Base-by-base conservation (phyloP, 2,797 vertebrate species). In the Rhynchonycteris naso region DNA sequence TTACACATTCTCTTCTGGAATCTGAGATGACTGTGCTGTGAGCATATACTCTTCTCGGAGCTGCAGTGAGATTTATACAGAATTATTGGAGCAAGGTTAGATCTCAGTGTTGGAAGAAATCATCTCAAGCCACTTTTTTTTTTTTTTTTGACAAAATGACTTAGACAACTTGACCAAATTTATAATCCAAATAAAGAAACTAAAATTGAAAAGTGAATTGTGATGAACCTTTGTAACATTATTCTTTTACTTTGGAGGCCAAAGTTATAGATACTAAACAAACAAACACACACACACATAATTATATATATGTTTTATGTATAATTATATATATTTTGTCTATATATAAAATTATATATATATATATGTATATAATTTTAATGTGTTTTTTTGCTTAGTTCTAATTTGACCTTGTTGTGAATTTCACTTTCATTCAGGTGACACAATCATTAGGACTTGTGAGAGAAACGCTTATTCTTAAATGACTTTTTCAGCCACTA, bases 151-250 rank as follows among this genome's bases (percentile, higher is more conserved):
- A 47, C n/a, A 93, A 91, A 95, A 71, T 90, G 47, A 89, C 83
- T 71, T 85, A 84, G 18, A 12, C 66, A 94, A 16, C 43, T 22
- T 63, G 87, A 3, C 22, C 76, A 88, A n/a, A 81, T 28, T 87
- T 94, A 68, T 3, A 28, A 79, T 83, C 35, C 66, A 94, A 95
- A 56, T 74, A 85, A 68, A 97, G 30, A 76, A 88, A 91, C 63
- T 75, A 56, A 90, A 74, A 88, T 19, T 86, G 38, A 95, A 83
- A 95, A 93, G n/a, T 75, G 28, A 94, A 74, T 65, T 72, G 16
- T 9, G 58, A 58, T 71, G 7, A 50, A 33, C 33, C 24, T 59
- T 78, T 82, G 61, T 19, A 54, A 68, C 38, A 38, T 79, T 71
- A 72, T 18, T 75, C 28, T 80, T 88, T 95, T 95, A 33, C 58